Percentiles rank a stretch among this genome's conserved stretches.
phyloP scores from a whole-genome alignment of 2,113 vertebrate genomes.

The Otis tarda region DNA sequence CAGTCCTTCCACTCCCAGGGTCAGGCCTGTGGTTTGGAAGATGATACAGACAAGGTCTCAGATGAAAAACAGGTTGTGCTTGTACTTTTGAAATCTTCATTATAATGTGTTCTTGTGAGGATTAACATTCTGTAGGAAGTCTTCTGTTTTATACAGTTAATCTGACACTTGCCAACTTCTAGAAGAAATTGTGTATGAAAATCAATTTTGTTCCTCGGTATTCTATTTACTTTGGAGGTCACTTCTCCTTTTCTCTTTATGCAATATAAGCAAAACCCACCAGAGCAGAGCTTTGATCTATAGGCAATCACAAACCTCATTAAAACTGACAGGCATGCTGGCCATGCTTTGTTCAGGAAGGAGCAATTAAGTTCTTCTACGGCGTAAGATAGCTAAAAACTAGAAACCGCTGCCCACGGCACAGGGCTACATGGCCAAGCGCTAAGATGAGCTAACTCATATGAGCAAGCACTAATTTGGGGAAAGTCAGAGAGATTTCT shows the following conservation, averaged over 20 bases:
- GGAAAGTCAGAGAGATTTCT: slow-evolving; percentile 31
- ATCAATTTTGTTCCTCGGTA: slow-evolving; percentile 18
- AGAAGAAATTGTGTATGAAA: slow-evolving; percentile 28
- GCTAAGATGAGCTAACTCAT: background rate
- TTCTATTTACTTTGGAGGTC: slow-evolving; percentile 39
- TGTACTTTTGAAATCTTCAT: slow-evolving; percentile 41
- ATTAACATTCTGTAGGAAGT: slow-evolving; percentile 6
- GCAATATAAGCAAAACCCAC: slow-evolving; percentile 5
- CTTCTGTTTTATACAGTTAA: slow-evolving; percentile 5
- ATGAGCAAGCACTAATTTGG: slow-evolving; percentile 33
- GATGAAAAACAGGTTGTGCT: slow-evolving; percentile 62
- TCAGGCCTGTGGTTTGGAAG: slow-evolving; percentile 62
- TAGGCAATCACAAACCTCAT: slow-evolving; percentile 7
- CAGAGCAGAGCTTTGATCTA: slow-evolving; percentile 22
- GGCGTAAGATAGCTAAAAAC: background rate
- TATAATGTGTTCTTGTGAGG: slow-evolving; percentile 11
- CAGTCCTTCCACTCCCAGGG: slow-evolving; percentile 50
- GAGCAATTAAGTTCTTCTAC: background rate
- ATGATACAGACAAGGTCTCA: slow-evolving; percentile 50
- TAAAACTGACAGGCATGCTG: background rate
- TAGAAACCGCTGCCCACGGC: background rate
- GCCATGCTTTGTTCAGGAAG: background rate
- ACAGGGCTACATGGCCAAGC: background rate
- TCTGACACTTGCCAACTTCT: background rate
- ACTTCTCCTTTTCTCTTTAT: slow-evolving; percentile 9